Percentiles rank a stretch among this genome's conserved stretches.
phyloP scores from a whole-genome alignment of 2,113 vertebrate species.

The Formicarius rufipectus region DNA sequence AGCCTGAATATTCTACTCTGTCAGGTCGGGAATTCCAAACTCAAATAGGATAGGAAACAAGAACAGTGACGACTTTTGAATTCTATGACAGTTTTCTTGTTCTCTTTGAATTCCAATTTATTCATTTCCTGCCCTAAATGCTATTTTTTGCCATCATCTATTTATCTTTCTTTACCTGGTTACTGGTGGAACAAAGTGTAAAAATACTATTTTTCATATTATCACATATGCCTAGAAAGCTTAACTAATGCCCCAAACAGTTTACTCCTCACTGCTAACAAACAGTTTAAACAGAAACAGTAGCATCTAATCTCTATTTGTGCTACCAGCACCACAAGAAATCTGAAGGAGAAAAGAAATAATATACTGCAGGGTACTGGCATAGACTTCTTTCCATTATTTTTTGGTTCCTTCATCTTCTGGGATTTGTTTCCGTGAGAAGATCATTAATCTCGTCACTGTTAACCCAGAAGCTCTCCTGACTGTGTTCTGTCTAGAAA shows the following conservation, averaged over 20 bases:
- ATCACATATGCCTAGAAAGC: neutral
- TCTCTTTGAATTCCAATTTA: neutral
- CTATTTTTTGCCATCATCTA: neutral
- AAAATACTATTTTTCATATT: neutral
- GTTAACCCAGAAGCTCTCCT: neutral
- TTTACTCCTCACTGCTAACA: neutral
- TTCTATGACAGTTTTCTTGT: neutral
- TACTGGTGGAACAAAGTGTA: neutral
- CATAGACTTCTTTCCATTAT: neutral
- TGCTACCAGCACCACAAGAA: neutral
- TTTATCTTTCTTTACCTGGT: neutral
- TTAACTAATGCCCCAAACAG: neutral
- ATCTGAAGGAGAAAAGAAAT: neutral
- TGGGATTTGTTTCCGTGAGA: neutral
- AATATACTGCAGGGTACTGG: neutral
- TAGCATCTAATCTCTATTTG: neutral
- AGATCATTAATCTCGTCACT: neutral
- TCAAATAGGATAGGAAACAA: neutral
- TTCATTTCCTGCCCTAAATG: neutral
- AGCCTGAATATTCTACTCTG: neutral
- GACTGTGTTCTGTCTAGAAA: neutral
- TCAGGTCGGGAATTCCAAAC: neutral
- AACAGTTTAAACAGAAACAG: neutral
- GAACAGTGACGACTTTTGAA: neutral
- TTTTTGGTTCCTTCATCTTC: neutral